Base-by-base conservation (phyloP, 2,113 vertebrate species). In the Argyrosomus japonicus region DNA sequence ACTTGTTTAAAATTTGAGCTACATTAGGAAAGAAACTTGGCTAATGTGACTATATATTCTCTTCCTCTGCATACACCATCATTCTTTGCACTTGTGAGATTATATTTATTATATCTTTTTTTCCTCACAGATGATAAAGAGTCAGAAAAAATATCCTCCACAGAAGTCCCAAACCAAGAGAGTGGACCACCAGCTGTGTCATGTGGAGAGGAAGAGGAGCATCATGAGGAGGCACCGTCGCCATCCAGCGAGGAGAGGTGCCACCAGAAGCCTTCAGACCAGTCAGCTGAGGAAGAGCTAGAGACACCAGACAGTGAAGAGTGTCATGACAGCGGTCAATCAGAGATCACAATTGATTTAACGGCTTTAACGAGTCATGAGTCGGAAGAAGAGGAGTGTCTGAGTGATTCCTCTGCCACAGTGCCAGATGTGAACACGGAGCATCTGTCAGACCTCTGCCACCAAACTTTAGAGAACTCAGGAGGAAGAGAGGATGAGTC, bases 121-220 rank as follows among this genome's bases (percentile, higher is more conserved):
- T 43, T 73, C n/a, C 36, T 76, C 53, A 47, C 51, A 90, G 91
- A 53, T 62, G 56, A 79, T 23, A 53, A 25, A 9, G 58, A 2
- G 5, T 54, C 50, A 43, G 80, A 65, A 73, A 27, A 65, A n/a
- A 32, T 11, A 32, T 25, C 40, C 63, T 53, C 78, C 4, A 13
- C 63, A 45, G 75, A 75, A 18, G 32, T 69, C 53, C 40, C 47
- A 18, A 9, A 50, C 50, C 63, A 82, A 69, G 64, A 63, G 10
- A 3, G 14, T 36, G 70, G 48, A 71, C 68, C 61, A 5, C n/a
- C 51, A 10, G 53, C 58, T n/a, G 40, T 13, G 19, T 56, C 76
- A 4, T 36, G 9, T 7, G 43, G 2, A 40, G 69, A 78, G 23
- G 51, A 43, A 63, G 69, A 78, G 23, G 51, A 48, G 60, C 48